A percentile compares a stretch with the other conserved stretches of the same genome.
Evolutionary conservation across 2,797 vertebrate species (phyloP).

Genomic region (Amphiprion clarkii): DNA sequence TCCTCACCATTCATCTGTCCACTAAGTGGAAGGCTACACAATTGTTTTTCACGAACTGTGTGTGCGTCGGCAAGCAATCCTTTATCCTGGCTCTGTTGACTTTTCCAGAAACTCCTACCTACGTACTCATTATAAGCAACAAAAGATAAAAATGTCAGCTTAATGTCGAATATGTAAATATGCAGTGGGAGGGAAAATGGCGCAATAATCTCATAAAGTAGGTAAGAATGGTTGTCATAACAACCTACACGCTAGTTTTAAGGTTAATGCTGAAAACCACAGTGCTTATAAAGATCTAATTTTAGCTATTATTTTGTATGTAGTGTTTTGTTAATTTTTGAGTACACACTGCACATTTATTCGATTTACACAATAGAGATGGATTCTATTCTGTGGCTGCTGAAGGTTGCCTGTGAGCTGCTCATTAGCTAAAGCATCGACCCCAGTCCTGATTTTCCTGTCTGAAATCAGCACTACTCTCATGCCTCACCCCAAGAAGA

Average conservation of each 20-base stretch:
- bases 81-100: slow-evolving; percentile 10
- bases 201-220: slow-evolving; percentile 60
- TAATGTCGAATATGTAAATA: slow-evolving; percentile 62
- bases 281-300: slow-evolving; percentile 10
- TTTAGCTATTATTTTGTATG: slow-evolving; percentile 22
- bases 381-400: neutral
- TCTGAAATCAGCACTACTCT: slow-evolving; percentile 38
- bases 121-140: slow-evolving; percentile 48
- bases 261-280: slow-evolving; percentile 24
- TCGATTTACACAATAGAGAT: slow-evolving; percentile 28
- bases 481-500: neutral
- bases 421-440: slow-evolving; percentile 62
- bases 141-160: slow-evolving; percentile 60
- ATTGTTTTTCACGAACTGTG: neutral
- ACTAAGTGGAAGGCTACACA: neutral
- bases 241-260: slow-evolving; percentile 42
- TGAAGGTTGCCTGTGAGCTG: slow-evolving; percentile 47
- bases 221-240: slow-evolving; percentile 52
- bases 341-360: slow-evolving; percentile 6
- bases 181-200: slow-evolving; percentile 48
- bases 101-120: slow-evolving; percentile 50
- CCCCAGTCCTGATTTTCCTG: slow-evolving; percentile 49
- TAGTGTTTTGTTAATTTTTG: slow-evolving; percentile 16
- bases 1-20: neutral
- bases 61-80: slow-evolving; percentile 7